Conservation (phyloP, 2,797 vertebrate species). For the Amniataba percoides region DNA sequence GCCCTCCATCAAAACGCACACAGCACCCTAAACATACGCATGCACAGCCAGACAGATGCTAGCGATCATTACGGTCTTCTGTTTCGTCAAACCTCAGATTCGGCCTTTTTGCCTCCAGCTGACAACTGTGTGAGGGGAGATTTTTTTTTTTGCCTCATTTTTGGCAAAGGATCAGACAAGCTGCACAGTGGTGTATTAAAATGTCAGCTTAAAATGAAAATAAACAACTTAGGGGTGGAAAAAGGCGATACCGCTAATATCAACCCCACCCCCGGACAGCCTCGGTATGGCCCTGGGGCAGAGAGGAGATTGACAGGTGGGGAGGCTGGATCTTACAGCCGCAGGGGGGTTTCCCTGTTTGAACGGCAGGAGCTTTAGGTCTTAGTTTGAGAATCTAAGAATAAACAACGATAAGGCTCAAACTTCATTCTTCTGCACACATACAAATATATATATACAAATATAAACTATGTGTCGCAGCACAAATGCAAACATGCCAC, state of each 20-base stretch:
- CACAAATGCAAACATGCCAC: conserved; percentile 29
- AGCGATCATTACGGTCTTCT: conserved; percentile 64
- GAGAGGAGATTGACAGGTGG: conserved; percentile 83
- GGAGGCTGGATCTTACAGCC: conserved; percentile 79
- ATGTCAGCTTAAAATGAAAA: conserved; percentile 85
- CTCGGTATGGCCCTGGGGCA: conserved; percentile 78
- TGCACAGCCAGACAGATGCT: conserved; percentile 57
- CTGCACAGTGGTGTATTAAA: conserved; percentile 76
- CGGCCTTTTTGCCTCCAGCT: conserved; percentile 70
- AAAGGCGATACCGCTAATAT: conserved; percentile 79
- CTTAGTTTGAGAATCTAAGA: conserved; percentile 78
- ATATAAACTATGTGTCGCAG: conserved; percentile 7
- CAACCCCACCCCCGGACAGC: conserved; percentile 80
- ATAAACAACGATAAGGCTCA: conserved; percentile 75
- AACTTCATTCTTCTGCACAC: conserved; percentile 56
- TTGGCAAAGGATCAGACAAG: conserved; percentile 81
- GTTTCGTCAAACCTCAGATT: conserved; percentile 69
- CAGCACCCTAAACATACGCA: neutral
- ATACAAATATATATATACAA: conserved; percentile 13
- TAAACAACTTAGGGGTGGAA: conserved; percentile 83
- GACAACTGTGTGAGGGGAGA: conserved; percentile 66
- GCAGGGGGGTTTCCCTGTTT: conserved; percentile 73
- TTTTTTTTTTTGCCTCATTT: conserved; percentile 52
- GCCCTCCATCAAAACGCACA: conserved; percentile 28
- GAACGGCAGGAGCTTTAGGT: conserved; percentile 80